phyloP scores from a whole-genome alignment of 2,888 invertebrate genomes.

The Germaria angustata region DNA sequence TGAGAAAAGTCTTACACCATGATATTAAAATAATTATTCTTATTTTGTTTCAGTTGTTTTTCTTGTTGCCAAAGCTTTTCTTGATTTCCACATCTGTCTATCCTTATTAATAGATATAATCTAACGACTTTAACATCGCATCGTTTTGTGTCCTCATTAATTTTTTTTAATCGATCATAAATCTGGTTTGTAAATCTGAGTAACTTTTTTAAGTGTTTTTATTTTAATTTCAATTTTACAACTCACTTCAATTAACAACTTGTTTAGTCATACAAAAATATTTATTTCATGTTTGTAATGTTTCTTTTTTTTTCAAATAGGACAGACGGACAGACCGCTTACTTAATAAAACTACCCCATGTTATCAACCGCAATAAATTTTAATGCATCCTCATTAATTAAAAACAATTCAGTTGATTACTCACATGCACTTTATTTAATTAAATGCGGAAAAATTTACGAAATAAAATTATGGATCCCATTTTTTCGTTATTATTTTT shows the following conservation, averaged over 20 bases:
- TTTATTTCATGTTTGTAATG: conserved; percentile 13
- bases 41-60: not conserved
- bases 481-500: too few species aligned
- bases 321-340: too few species aligned
- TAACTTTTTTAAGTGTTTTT: not conserved
- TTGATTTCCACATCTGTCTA: not conserved
- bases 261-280: conserved; percentile 34
- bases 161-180: conserved; percentile 2
- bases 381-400: conserved; percentile 36
- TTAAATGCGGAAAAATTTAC: not conserved
- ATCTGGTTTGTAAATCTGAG: conserved; percentile 30
- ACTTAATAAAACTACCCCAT: conserved; percentile 25
- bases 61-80: too few species aligned
- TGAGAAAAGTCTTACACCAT: not conserved
- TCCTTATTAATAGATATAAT: conserved; percentile 28
- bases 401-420: conserved; percentile 39
- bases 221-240: conserved; percentile 17
- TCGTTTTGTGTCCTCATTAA: conserved; percentile 6
- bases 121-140: conserved; percentile 11
- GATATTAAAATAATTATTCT: conserved; percentile 16
- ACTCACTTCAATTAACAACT: conserved; percentile 22
- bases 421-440: conserved; percentile 36
- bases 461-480: not conserved
- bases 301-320: conserved; percentile 10
- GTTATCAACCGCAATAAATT: conserved; percentile 45